Evolutionary conservation across 53 echinoderm and acorn worm species (phyloP), one percentile per base, ranked within the genome.

Genomic region (Temnopleurus reevesii): DNA sequence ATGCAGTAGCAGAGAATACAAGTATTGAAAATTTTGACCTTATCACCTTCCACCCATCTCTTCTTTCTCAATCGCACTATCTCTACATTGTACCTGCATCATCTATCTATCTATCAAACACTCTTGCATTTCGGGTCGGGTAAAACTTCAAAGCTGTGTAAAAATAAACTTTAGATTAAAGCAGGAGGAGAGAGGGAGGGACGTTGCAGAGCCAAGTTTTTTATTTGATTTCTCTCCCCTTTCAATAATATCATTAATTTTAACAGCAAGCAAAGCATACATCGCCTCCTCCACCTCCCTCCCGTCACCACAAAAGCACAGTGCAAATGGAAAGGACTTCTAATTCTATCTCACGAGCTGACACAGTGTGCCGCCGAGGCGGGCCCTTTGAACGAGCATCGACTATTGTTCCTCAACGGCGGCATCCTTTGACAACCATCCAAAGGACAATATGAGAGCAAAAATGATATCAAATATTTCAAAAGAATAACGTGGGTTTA

Each of bases 171-270:
- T 63, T 63, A 63, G 63, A 63, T 63, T 63, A 63, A 63, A 63
- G 63, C 63, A 63, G 77, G 46, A 46, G 77, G 77, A 26, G 77
- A 46, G 24, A 26, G 77, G 46, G 77, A 77, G 44, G 77, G 77
- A 46, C 44, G 21, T 44, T 21, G 17, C 23, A 77, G 44, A 77
- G 77, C 44, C 44, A 18, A 10, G 25, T 24, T 46, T 77, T 77
- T 77, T 77, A 77, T 77, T 77, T 77, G 77, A 77, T 77, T 77
- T 77, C 77, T 77, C 77, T 45, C 34, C 33, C 34, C 33, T 77
- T 34, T 77, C 46, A 77, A 77, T 77, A 77, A 77, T 10, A 77
- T 77, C 77, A 77, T 77, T 46, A 77, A 45, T 63, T 63, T 63
- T 63, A 30, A 63, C 63, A 63, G 63, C 63, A 63, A 63, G 63